These are phyloP conservation scores for Argyrosomus regius DNA, from an alignment of 2,797 vertebrate genomes.

Conservation along the genomic window DNA sequence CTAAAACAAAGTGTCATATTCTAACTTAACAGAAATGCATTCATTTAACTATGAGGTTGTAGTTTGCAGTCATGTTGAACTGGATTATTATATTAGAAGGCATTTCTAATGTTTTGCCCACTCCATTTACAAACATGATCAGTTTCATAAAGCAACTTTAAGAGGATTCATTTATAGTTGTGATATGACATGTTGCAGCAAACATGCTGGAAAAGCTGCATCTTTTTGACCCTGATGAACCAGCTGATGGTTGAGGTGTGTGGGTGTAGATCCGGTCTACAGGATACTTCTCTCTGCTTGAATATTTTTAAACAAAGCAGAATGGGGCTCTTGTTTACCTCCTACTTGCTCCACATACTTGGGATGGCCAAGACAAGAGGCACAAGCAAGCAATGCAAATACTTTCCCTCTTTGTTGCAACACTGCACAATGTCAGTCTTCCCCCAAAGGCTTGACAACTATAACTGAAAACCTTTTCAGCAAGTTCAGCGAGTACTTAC, in stretches of 20 bases:
- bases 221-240: conserved; percentile 24
- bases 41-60: neutral
- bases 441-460: neutral
- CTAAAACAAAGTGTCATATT: neutral
- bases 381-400: conserved; percentile 61
- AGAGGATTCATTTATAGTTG: neutral
- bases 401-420: conserved; percentile 52
- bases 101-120: neutral
- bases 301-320: conserved; percentile 70
- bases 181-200: neutral
- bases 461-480: neutral
- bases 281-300: conserved; percentile 47
- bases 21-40: neutral
- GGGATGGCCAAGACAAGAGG: conserved; percentile 70
- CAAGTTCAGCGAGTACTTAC: neutral
- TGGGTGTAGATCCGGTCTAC: conserved; percentile 48
- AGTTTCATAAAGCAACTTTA: neutral
- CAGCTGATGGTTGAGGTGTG: neutral
- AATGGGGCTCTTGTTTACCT: conserved; percentile 81
- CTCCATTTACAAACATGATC: neutral
- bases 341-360: conserved; percentile 81
- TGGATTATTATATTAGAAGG: neutral
- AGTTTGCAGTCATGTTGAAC: neutral
- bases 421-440: conserved; percentile 29
- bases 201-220: neutral